Percentiles rank a stretch among this genome's conserved stretches.
These are phyloP conservation scores for Augochlorella aurata DNA, from an alignment of 2,888 invertebrate species.

Conservation along the genomic window DNA sequence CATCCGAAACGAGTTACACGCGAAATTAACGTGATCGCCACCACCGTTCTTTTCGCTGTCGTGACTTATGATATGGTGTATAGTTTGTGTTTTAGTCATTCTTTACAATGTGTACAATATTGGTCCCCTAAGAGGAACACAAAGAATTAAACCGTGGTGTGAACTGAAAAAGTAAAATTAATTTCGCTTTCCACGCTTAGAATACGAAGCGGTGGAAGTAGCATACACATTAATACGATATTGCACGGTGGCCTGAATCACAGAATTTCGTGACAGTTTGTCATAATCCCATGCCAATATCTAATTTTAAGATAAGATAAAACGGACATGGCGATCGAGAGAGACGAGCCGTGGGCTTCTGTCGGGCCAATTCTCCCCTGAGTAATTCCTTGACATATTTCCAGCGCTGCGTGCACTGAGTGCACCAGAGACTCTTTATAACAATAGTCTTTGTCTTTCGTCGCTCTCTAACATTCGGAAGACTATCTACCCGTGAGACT, in stretches of 20 bases:
- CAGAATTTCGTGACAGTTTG: background rate
- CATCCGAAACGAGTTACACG: background rate
- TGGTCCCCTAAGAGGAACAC: too few relatives aligned
- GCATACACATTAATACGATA: background rate
- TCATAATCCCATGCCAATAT: background rate
- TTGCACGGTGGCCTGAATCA: background rate
- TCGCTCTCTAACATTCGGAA: background rate
- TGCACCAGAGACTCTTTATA: background rate
- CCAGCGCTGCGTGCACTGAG: background rate
- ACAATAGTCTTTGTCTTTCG: background rate
- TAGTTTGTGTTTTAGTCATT: too few relatives aligned
- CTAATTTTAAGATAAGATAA: background rate
- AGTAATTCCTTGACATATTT: conserved; percentile 44
- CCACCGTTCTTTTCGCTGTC: background rate
- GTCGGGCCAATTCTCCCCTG: conserved; percentile 32
- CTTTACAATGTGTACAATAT: too few relatives aligned
- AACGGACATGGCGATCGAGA: background rate
- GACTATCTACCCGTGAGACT: background rate
- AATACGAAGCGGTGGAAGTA: background rate
- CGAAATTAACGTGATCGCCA: background rate
- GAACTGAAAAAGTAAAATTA: background rate
- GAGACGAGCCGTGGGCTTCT: conserved; percentile 23
- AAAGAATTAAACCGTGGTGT: too few relatives aligned
- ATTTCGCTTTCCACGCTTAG: background rate
- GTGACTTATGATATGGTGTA: too few relatives aligned